phyloP scores from a whole-genome alignment of 2,113 vertebrate species.

The Oncorhynchus clarkii region DNA sequence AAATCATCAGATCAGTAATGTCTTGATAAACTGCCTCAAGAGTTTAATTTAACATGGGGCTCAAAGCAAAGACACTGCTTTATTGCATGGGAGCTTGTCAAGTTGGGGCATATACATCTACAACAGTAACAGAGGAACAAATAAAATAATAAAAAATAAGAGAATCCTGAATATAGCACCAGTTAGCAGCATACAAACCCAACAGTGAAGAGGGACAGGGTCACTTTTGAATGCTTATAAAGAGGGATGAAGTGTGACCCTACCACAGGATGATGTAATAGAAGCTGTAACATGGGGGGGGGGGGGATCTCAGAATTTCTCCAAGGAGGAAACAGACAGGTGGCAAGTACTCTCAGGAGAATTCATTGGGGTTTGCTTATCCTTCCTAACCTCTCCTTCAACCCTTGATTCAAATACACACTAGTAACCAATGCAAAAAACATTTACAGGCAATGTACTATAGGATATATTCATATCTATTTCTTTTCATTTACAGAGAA shows the following conservation, averaged over 20 bases:
- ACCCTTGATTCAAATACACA: constrained; percentile 39
- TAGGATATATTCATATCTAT: constrained; percentile 69
- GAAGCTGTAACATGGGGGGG: constrained; percentile 15
- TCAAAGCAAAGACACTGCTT: not conserved
- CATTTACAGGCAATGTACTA: constrained; percentile 78
- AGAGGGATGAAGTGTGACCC: constrained; percentile 38
- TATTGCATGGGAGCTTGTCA: constrained; percentile 46
- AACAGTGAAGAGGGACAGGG: constrained; percentile 45
- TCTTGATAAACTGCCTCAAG: not conserved
- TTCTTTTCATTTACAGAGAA: constrained; percentile 73
- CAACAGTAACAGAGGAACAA: constrained; percentile 35
- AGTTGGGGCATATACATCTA: constrained; percentile 26
- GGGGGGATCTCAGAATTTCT: constrained; percentile 16
- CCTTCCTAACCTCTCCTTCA: constrained; percentile 27
- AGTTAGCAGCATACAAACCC: constrained; percentile 67
- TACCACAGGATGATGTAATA: constrained; percentile 42
- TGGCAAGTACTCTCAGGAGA: constrained; percentile 40
- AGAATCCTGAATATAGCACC: constrained; percentile 82
- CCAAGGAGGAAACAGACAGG: constrained; percentile 43
- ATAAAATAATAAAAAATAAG: constrained; percentile 42
- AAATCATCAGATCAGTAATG: not conserved
- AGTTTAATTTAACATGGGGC: not conserved
- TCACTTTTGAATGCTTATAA: constrained; percentile 41
- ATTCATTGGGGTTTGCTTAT: constrained; percentile 20
- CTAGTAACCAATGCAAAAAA: constrained; percentile 67